Conservation (phyloP, 2,113 vertebrate species). For the Choloepus hoffmanni region DNA sequence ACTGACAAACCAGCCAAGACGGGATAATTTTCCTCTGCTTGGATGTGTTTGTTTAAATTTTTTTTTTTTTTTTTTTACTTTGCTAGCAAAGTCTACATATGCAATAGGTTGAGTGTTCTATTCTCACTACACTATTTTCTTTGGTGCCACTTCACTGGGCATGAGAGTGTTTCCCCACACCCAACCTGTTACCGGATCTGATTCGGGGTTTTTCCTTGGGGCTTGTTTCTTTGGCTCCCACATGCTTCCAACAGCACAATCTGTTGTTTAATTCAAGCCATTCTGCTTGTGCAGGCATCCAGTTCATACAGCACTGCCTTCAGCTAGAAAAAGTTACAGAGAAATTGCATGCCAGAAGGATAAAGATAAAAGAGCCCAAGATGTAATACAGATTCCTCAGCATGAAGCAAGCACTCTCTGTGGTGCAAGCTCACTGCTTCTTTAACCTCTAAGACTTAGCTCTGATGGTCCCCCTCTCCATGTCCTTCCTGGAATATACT, state of each 20-base stretch:
- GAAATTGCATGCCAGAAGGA: not conserved
- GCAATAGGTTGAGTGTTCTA: not conserved
- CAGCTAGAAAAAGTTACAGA: not conserved
- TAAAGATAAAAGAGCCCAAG: not conserved
- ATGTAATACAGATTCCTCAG: not conserved
- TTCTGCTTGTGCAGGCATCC: not conserved
- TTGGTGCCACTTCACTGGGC: not conserved
- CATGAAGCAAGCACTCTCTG: not conserved
- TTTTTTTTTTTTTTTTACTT: not conserved
- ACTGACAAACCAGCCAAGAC: not conserved
- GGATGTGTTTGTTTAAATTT: not conserved
- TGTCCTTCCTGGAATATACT: not conserved
- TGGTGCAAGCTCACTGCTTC: not conserved
- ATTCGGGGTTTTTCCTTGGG: not conserved
- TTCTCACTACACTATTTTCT: not conserved
- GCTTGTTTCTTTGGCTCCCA: not conserved
- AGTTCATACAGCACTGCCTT: not conserved
- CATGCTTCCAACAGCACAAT: not conserved
- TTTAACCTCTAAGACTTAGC: rapidly evolving
- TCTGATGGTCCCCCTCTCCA: too few species aligned
- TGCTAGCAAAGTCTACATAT: not conserved
- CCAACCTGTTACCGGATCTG: not conserved
- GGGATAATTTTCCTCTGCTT: not conserved
- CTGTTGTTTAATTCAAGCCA: not conserved
- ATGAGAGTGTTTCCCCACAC: not conserved